phyloP scores from a whole-genome alignment of 2,797 vertebrate species.

The Anas georgica region DNA sequence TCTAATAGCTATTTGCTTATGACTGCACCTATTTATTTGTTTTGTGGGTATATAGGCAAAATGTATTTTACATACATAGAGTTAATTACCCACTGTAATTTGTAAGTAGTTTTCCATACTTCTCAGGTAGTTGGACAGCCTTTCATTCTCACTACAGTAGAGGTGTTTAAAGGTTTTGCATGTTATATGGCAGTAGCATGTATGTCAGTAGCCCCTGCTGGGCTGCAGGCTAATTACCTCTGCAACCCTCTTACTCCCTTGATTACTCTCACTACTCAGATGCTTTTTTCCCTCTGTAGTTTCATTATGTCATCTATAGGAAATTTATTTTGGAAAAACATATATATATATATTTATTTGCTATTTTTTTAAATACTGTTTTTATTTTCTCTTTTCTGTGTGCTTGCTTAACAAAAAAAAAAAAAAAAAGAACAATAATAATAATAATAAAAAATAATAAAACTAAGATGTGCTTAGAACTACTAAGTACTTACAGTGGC shows the following conservation, averaged over 20 bases:
- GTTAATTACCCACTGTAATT: background rate
- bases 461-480: no score
- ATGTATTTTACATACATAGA: background rate
- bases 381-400: background rate
- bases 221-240: background rate
- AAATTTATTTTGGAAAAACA: background rate
- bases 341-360: background rate
- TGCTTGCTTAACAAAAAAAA: background rate
- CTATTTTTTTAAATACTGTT: background rate
- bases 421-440: no score
- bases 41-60: background rate
- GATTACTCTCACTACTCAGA: background rate
- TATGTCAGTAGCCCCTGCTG: background rate
- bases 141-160: background rate
- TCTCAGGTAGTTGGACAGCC: background rate
- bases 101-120: background rate
- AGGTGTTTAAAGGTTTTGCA: background rate
- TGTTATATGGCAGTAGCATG: background rate
- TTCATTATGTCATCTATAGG: background rate
- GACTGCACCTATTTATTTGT: background rate
- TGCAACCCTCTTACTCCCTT: background rate
- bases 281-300: background rate
- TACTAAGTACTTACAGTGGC: background rate
- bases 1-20: background rate
- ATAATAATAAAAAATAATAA: no score